phyloP scores from a whole-genome alignment of 2,113 vertebrate species.

The Macaca mulatta region DNA sequence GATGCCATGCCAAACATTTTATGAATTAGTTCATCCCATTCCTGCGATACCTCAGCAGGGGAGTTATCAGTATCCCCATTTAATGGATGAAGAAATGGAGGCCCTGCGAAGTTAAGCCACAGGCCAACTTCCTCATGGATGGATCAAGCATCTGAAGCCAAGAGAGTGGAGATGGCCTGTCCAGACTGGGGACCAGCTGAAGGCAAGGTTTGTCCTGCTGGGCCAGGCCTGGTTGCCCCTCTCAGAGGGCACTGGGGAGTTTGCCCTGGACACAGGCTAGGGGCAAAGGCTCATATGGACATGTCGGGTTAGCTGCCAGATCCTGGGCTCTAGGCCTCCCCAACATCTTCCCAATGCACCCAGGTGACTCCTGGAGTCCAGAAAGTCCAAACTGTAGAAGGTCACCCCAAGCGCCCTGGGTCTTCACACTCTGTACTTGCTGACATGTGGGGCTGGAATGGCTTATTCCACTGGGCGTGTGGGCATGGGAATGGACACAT shows the following conservation, averaged over 20 bases:
- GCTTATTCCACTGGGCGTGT: neutral
- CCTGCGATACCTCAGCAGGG: neutral
- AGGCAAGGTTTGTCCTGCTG: neutral
- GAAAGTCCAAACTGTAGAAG: slow-evolving; percentile 11
- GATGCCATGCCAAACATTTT: neutral
- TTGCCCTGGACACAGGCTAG: neutral
- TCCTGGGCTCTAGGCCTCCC: neutral
- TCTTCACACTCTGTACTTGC: neutral
- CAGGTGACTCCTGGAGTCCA: neutral
- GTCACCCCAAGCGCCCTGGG: neutral
- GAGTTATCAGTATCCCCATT: neutral
- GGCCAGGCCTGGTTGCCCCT: neutral
- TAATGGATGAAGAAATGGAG: slow-evolving; percentile 44
- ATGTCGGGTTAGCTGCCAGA: neutral
- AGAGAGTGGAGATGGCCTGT: neutral
- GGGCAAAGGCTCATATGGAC: neutral
- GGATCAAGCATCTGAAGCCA: neutral
- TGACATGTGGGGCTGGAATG: neutral
- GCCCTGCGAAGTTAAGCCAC: neutral
- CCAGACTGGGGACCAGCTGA: neutral
- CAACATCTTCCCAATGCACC: neutral
- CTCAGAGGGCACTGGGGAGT: neutral
- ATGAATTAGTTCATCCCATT: neutral
- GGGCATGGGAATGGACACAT: neutral
- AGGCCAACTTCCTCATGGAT: neutral